These are phyloP conservation scores for Drosophila sturtevanti DNA, from an alignment of 1,140 invertebrate species.

Conservation along the genomic window DNA sequence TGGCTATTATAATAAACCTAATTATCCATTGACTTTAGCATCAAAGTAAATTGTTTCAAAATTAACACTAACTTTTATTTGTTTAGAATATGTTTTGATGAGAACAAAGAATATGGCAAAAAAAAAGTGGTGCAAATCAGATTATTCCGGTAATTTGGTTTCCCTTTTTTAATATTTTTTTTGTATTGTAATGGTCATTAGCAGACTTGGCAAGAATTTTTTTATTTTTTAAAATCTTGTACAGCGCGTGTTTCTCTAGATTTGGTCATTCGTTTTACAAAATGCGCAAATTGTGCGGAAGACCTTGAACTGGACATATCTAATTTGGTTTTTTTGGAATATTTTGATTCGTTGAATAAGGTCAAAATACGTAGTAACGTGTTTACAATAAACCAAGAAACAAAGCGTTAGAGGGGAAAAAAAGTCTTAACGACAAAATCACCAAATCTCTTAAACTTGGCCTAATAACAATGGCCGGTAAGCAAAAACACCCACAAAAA, in stretches of 20 bases:
- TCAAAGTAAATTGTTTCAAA: too few relatives aligned
- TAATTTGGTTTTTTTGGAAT: constrained; percentile 28
- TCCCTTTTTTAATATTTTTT: constrained; percentile 20
- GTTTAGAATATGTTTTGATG: too few relatives aligned
- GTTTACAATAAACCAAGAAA: constrained; percentile 62
- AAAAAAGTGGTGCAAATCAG: too few relatives aligned
- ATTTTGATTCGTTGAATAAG: constrained; percentile 52
- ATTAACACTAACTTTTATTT: too few relatives aligned
- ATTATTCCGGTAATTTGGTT: constrained; percentile 12
- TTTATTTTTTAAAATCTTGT: constrained; percentile 22
- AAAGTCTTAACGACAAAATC: constrained; percentile 26
- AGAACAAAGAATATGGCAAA: too few relatives aligned
- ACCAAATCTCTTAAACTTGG: constrained; percentile 43
- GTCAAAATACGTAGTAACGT: constrained; percentile 59
- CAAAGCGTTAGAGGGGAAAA: constrained; percentile 18
- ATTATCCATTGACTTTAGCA: too few relatives aligned
- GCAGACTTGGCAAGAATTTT: constrained; percentile 39
- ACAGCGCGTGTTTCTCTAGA: constrained; percentile 8
- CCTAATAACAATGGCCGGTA: constrained; percentile 44
- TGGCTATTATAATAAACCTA: not conserved
- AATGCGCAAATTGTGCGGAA: constrained; percentile 26
- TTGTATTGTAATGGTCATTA: constrained; percentile 23
- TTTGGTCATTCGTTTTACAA: constrained; percentile 42
- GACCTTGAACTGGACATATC: constrained; percentile 59
- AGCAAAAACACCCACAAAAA: constrained; percentile 60